Evolutionary conservation across 2,888 invertebrate species (phyloP).

Genomic region (Neocrepidodera transversa): DNA sequence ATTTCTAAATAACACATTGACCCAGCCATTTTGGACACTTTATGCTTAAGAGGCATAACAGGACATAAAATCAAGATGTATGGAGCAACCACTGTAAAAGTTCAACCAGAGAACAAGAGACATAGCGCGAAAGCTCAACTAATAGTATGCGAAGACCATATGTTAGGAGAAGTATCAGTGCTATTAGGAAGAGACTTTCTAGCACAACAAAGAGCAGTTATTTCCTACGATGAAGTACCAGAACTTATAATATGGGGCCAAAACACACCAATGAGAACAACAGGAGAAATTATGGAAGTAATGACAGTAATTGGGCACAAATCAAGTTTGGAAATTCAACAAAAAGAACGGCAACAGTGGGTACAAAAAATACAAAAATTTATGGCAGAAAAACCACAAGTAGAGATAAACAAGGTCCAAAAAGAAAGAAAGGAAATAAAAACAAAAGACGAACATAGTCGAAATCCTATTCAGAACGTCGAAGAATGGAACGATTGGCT

Average conservation of each 20-base stretch:
- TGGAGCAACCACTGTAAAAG: neutral
- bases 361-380: neutral
- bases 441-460: neutral
- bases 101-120: too few relatives aligned
- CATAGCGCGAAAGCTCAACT: too few relatives aligned
- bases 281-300: neutral
- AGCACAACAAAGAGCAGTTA: neutral
- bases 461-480: neutral
- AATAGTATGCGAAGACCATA: too few relatives aligned
- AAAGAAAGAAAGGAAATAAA: neutral
- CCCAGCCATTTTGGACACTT: neutral
- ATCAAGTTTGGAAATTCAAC: neutral
- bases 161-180: neutral
- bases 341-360: neutral
- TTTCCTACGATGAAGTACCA: slow-evolving; percentile 3
- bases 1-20: neutral
- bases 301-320: neutral
- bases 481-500: neutral
- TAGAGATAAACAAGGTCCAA: too few relatives aligned
- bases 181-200: slow-evolving; percentile 11
- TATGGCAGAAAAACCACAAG: neutral
- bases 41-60: neutral
- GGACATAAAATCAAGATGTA: neutral
- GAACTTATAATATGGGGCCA: slow-evolving; percentile 7
- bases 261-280: neutral